Conservation (phyloP, 2,113 vertebrate genomes). For the Lasiurus borealis region DNA sequence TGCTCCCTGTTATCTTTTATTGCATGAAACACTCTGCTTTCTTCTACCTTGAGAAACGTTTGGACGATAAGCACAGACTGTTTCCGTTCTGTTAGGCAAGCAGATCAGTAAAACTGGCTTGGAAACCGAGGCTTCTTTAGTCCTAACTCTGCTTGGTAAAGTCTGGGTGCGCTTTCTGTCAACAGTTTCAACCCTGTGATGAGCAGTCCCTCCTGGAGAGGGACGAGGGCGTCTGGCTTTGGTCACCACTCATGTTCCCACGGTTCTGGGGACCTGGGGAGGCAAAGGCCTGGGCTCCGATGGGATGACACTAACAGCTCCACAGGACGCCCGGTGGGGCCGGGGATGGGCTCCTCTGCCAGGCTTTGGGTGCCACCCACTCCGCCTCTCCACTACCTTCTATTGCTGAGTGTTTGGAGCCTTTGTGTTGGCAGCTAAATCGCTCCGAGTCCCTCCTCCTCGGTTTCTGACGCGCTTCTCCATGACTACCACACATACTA, state of each 20-base stretch:
- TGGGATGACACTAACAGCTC: background rate
- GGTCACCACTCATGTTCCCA: background rate
- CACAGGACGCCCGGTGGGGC: background rate
- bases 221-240: background rate
- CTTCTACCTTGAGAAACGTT: background rate
- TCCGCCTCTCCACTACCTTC: background rate
- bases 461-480: background rate
- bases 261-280: background rate
- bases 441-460: conserved; percentile 43
- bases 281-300: accelerated
- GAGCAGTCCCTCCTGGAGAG: background rate
- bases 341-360: background rate
- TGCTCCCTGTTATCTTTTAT: background rate
- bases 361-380: background rate
- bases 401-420: background rate
- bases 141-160: background rate
- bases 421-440: conserved; percentile 24
- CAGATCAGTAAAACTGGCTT: background rate
- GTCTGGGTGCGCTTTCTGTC: background rate
- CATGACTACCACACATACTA: background rate
- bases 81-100: conserved; percentile 6
- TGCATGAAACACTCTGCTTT: background rate
- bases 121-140: background rate
- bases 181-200: accelerated
- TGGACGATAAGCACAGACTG: background rate